Percentiles rank a stretch among this genome's conserved stretches.
phyloP scores from a whole-genome alignment of 2,113 vertebrate species.

The Haplochromis burtoni region DNA sequence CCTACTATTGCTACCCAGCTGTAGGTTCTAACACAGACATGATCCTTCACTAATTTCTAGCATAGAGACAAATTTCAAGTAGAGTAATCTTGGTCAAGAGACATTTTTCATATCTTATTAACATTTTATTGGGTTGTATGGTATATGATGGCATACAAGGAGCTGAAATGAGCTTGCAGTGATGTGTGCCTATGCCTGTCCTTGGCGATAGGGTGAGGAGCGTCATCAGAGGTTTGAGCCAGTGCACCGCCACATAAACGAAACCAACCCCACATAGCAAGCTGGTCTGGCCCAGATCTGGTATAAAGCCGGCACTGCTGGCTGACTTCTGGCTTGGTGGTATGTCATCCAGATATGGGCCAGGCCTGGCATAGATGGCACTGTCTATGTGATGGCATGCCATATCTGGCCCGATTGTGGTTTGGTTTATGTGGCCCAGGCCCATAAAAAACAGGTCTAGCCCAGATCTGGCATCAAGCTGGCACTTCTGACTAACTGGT shows the following conservation, averaged over 20 bases:
- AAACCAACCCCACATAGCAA: not conserved
- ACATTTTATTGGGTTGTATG: not conserved
- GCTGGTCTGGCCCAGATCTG: rapidly evolving
- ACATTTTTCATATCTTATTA: not conserved
- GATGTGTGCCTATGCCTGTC: not conserved
- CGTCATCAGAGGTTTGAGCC: not conserved
- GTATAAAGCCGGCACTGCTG: not conserved
- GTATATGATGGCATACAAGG: not conserved
- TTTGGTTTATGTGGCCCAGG: not conserved
- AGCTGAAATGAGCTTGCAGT: not conserved
- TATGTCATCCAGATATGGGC: not conserved
- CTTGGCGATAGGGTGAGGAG: not conserved
- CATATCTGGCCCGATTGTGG: rapidly evolving
- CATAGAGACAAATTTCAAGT: not conserved
- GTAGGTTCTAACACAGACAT: not conserved
- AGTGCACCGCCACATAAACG: not conserved
- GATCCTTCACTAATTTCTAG: not conserved
- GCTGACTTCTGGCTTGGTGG: not conserved
- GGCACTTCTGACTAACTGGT: not conserved
- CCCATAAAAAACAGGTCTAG: rapidly evolving
- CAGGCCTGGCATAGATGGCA: not conserved
- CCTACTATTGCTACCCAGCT: not conserved
- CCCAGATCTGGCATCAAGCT: rapidly evolving
- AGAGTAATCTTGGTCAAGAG: not conserved
- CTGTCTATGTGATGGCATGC: not conserved